Base-by-base conservation (phyloP, 2,888 invertebrate species). In the Harpalus rufipes region DNA sequence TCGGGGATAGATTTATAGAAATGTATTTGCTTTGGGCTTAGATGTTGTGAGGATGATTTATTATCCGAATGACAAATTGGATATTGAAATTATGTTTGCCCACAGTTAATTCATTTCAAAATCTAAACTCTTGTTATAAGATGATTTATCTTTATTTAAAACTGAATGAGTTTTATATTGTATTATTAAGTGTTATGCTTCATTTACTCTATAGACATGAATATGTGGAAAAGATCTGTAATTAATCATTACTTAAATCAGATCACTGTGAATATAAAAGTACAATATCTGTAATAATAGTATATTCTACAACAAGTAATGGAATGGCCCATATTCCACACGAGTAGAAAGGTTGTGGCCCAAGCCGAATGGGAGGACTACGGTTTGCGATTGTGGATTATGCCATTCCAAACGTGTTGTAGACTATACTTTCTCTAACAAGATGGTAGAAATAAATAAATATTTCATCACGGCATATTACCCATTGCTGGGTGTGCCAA, bases 1-100 rank as follows among this genome's bases (percentile, higher is more conserved):
- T 56, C 32, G 32, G n/a, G 51, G 51, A 74, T 74, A 74, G 74
- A 74, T 51, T 74, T 74, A 68, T 68, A 68, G 68, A 68, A 39
- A 68, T 68, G 25, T 68, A 68, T 68, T 68, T 68, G 68, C 32
- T 32, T 32, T 68, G n/a, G 39, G 39, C 32, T 68, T 68, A 32
- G 39, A n/a, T 32, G 39, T 68, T 14, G 68, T 39, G n/a, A 68
- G 2, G n/a, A 39, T 41, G 68, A 68, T 68, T 68, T 68, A 68
- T 68, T 39, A 32, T 14, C 32, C 12, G 6, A 68, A 39, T 68
- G 68, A 68, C 68, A 68, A 68, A 68, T 68, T 68, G 5, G 12
- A 14, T 14, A 68, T 39, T 32, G 14, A 32, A 68, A 39, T 68
- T 68, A 68, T 68, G n/a, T n/a, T 68, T 1, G 10, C 25, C 25